These are phyloP conservation scores for Chloroceryle amazona DNA, from an alignment of 2,797 vertebrate species.

Conservation along the genomic window DNA sequence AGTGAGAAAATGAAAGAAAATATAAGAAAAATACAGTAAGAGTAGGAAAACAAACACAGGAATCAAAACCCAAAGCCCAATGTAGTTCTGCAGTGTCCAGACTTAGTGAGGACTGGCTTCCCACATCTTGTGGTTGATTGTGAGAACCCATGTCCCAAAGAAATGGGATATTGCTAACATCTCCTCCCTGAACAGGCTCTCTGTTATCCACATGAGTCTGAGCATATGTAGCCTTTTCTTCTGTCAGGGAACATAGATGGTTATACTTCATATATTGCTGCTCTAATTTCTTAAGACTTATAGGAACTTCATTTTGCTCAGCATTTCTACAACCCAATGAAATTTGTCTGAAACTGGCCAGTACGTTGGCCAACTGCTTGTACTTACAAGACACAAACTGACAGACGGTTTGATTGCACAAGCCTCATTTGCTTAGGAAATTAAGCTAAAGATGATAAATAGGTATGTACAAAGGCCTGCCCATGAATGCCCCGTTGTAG, in stretches of 20 bases:
- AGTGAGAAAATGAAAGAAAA: neutral
- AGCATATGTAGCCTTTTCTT: neutral
- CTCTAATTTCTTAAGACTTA: neutral
- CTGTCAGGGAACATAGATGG: neutral
- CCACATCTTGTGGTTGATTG: neutral
- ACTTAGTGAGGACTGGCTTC: neutral
- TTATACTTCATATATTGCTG: neutral
- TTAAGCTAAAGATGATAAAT: neutral
- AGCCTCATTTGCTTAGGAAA: neutral
- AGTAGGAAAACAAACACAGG: neutral
- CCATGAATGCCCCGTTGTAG: neutral
- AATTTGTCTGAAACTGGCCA: neutral
- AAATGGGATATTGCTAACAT: neutral
- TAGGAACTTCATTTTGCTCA: neutral
- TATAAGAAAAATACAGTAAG: neutral
- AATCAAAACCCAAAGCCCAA: neutral
- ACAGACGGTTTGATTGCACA: neutral
- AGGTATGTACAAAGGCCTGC: neutral
- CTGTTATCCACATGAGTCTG: rapidly evolving
- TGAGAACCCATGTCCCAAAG: neutral
- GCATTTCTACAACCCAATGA: rapidly evolving
- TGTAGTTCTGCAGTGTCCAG: neutral
- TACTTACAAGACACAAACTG: neutral
- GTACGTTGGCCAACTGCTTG: neutral
- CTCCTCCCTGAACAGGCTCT: neutral